Evolutionary conservation across 2,113 vertebrate species (phyloP).

Genomic region (Platycercus adscitus): DNA sequence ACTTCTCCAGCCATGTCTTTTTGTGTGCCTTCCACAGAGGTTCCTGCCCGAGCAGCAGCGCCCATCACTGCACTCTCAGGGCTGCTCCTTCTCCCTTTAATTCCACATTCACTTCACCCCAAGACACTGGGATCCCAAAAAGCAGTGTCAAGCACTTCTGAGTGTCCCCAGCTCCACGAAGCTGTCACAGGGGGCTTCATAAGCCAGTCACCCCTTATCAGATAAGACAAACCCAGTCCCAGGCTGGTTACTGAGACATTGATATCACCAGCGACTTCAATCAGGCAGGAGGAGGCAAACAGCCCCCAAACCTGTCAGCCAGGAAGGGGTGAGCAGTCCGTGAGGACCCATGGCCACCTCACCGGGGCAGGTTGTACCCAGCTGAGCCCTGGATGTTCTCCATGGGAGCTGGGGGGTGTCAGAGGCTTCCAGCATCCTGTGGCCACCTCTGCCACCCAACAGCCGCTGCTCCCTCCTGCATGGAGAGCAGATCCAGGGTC

Average conservation of each 20-base stretch:
- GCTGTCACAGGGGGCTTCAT: neutral
- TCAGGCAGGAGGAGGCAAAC: neutral
- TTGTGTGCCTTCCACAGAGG: neutral
- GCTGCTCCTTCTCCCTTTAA: neutral
- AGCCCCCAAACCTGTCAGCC: neutral
- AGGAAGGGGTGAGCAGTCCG: neutral
- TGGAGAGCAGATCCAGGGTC: neutral
- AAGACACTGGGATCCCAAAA: neutral
- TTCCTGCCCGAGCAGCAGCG: neutral
- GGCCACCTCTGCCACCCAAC: neutral
- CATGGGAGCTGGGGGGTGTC: neutral
- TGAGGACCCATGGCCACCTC: neutral
- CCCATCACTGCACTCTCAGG: neutral
- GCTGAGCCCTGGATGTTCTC: neutral
- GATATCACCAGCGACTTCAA: neutral
- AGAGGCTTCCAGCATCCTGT: neutral
- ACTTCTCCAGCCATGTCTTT: neutral
- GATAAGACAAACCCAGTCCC: neutral
- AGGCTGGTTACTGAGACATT: neutral
- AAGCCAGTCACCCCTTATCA: neutral
- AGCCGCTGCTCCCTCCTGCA: accelerated
- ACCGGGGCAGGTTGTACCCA: neutral
- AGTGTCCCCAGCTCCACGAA: neutral
- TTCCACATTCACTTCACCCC: neutral
- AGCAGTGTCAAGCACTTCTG: neutral